These are phyloP conservation scores for Brachyopa scutellaris DNA, from an alignment of 2,888 invertebrate genomes.

Conservation along the genomic window DNA sequence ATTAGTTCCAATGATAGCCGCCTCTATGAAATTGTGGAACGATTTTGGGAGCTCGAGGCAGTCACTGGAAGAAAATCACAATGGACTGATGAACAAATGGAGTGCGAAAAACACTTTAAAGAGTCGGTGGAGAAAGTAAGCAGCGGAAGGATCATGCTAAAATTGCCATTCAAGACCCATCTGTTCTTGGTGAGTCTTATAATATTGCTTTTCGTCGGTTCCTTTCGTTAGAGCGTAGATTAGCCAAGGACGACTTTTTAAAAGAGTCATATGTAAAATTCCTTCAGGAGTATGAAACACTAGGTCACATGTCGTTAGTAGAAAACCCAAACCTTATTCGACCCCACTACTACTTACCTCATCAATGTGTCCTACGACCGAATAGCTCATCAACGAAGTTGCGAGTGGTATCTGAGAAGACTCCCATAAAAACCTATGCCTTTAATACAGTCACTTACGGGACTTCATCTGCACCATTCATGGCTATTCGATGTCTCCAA, in stretches of 20 bases:
- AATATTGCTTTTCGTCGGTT: background rate
- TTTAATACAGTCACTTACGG: too few relatives aligned
- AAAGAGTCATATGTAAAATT: background rate
- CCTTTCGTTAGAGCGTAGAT: background rate
- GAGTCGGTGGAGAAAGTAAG: too few relatives aligned
- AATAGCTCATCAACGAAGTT: conserved; percentile 48
- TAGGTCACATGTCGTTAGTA: background rate
- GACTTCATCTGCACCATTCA: conserved; percentile 54
- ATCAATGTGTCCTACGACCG: conserved; percentile 16
- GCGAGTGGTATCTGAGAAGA: too few relatives aligned
- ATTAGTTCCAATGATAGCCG: background rate
- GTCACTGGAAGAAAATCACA: too few relatives aligned
- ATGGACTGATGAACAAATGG: too few relatives aligned
- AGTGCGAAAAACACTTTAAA: background rate
- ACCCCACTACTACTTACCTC: background rate
- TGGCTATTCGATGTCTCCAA: conserved; percentile 38
- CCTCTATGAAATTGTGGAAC: background rate
- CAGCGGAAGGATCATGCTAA: too few relatives aligned
- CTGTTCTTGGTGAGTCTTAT: background rate
- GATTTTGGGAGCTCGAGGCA: too few relatives aligned
- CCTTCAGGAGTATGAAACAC: background rate
- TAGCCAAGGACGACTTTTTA: background rate
- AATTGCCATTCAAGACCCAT: background rate
- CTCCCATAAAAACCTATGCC: conserved; percentile 8
- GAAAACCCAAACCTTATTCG: background rate